Evolutionary conservation across 2,113 vertebrate genomes (phyloP).

Genomic region (Amphiprion percula): DNA sequence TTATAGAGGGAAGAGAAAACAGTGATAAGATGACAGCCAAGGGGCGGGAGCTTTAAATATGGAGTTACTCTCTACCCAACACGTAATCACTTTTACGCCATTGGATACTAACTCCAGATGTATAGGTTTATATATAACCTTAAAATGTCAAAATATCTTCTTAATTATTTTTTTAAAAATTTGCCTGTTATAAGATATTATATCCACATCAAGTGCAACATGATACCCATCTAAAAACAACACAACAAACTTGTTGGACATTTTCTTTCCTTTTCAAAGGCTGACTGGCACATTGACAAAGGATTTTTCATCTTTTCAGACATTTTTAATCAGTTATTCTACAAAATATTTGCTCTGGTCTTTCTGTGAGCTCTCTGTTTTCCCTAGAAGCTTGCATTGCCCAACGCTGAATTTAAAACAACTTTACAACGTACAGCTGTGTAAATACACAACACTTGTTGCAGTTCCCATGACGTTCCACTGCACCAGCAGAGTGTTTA

Average conservation of each 20-base stretch:
- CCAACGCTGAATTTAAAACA: neutral
- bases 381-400: neutral
- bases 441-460: slow-evolving; percentile 44
- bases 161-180: no score
- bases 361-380: neutral
- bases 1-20: slow-evolving; percentile 49
- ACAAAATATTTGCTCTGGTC: neutral
- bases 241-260: no score
- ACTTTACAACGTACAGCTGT: slow-evolving; percentile 58
- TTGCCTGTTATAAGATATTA: no score
- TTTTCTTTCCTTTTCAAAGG: no score
- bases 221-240: no score
- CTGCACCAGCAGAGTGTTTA: neutral
- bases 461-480: slow-evolving; percentile 55
- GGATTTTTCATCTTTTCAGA: no score
- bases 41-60: neutral
- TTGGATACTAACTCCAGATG: neutral
- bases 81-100: neutral
- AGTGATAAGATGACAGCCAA: slow-evolving; percentile 43
- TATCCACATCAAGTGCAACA: no score
- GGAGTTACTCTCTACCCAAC: neutral
- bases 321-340: no score
- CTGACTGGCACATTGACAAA: no score
- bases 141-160: no score
- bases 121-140: no score